phyloP scores from a whole-genome alignment of 2,888 invertebrate species.

The Marronus borbonicus region DNA sequence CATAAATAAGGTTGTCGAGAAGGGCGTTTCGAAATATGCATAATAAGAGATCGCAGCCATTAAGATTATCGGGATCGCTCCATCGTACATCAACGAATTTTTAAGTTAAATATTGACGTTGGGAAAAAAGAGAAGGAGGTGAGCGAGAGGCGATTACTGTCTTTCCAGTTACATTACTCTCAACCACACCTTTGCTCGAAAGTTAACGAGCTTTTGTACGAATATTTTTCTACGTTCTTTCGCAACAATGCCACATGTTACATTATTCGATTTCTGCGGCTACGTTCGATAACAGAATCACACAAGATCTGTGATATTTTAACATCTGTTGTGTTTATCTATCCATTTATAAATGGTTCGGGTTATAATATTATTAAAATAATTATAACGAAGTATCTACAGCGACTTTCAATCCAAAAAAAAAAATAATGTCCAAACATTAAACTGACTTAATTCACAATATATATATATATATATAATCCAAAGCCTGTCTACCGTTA shows the following conservation, averaged over 20 bases:
- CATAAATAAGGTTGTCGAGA: neutral
- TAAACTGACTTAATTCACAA: too few species aligned
- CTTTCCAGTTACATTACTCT: neutral
- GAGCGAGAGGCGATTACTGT: neutral
- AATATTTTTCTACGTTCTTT: neutral
- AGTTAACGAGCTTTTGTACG: neutral
- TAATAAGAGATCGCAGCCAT: neutral
- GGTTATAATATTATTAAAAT: too few species aligned
- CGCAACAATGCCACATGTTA: conserved; percentile 1
- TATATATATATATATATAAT: too few species aligned
- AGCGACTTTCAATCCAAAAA: too few species aligned
- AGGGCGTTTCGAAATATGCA: neutral
- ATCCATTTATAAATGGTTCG: too few species aligned
- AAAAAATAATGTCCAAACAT: too few species aligned
- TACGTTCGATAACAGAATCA: too few species aligned
- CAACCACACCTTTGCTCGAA: conserved; percentile 2
- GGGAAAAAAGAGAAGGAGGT: neutral
- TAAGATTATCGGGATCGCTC: neutral
- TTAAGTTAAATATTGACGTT: conserved; percentile 10
- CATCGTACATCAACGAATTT: neutral
- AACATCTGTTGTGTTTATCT: too few species aligned
- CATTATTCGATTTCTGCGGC: neutral
- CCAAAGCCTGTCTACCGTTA: too few species aligned
- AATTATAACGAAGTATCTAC: too few species aligned
- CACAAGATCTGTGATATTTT: too few species aligned